Base-by-base conservation (phyloP, 2,113 vertebrate genomes). In the Oreocharis arfaki region DNA sequence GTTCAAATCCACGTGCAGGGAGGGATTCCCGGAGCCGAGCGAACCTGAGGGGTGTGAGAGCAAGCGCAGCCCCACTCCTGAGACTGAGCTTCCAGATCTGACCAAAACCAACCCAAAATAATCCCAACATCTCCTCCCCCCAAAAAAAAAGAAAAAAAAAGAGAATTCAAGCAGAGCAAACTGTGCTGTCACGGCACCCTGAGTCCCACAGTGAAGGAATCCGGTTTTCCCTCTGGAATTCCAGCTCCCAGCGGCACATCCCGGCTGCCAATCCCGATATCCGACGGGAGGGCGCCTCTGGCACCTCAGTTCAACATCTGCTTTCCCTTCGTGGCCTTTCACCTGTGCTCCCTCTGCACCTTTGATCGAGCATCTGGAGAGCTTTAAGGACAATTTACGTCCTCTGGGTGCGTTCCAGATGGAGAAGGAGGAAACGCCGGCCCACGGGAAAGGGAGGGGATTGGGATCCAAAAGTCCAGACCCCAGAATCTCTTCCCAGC, bases 351-450 rank as follows among this genome's bases (percentile, higher is more conserved):
- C 35, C 77, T 11, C 84, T 11, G 81, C 65, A 73, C 39, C 75
- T 96, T 92, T 90, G 91, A 95, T 80, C 13, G 0, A 47, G 52
- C 94, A 95, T 79, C 93, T 91, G 93, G 49, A 1, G 15, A 75
- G 87, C 21, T 20, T 89, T 60, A 52, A 79, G 84, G 78, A 56
- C 57, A 56, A 68, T 74, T 81, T 61, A 53, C 17, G 6, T 15
- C 1, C 39, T 46, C 56, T 6, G 39, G 35, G 11, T 15, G 35
- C 1, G 0, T 7, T 33, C 53, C 87, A 95, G 78, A 93, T 68
- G 88, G 78, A 53, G 81, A 20, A 22, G 7, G 57, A 91, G 57
- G 69, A 52, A 53, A 67, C 2, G 3, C 6, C 13, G 37, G 6
- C 37, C 41, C 19, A 0, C 0, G 2, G 74, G 44, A 37, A 68